Evolutionary conservation across 64 coral and sea anemone genomes (phyloP).

Genomic region (Actinia tenebrosa): DNA sequence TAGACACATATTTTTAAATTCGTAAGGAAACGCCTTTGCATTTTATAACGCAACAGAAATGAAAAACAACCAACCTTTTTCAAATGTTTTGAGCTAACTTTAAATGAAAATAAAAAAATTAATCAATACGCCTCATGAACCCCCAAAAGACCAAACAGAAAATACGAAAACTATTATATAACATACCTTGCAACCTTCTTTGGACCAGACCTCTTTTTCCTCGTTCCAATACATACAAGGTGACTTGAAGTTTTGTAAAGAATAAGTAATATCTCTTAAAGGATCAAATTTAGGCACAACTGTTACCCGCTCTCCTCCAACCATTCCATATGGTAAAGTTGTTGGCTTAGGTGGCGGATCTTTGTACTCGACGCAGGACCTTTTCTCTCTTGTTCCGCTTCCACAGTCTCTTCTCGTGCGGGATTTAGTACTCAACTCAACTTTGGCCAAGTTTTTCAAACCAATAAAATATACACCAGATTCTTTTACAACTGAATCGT

Average conservation of each 20-base stretch:
- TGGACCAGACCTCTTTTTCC: conserved; percentile 38
- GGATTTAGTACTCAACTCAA: too few relatives aligned
- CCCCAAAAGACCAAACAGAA: neutral
- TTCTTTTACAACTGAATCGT: neutral
- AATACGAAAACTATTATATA: too few relatives aligned
- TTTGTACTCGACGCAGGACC: conserved; percentile 60
- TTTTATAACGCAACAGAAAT: too few relatives aligned
- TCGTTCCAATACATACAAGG: conserved; percentile 54
- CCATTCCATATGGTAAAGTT: neutral
- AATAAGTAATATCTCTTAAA: conserved; percentile 31
- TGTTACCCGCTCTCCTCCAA: neutral
- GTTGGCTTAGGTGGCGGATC: conserved; percentile 56
- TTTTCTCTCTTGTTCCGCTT: conserved; percentile 10
- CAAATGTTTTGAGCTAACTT: too few relatives aligned
- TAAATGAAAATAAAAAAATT: neutral
- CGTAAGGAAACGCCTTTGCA: too few relatives aligned
- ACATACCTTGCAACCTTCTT: conserved; percentile 59
- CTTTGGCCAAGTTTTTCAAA: neutral
- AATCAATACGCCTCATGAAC: neutral
- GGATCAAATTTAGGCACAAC: conserved; percentile 44
- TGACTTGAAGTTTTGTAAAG: conserved; percentile 18
- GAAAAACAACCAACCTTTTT: too few relatives aligned
- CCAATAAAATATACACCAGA: conserved; percentile 58
- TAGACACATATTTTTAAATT: too few relatives aligned
- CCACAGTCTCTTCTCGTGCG: conserved; percentile 41